Evolutionary conservation across 2,888 invertebrate genomes (phyloP).

Genomic region (Linnaemya tessellans): DNA sequence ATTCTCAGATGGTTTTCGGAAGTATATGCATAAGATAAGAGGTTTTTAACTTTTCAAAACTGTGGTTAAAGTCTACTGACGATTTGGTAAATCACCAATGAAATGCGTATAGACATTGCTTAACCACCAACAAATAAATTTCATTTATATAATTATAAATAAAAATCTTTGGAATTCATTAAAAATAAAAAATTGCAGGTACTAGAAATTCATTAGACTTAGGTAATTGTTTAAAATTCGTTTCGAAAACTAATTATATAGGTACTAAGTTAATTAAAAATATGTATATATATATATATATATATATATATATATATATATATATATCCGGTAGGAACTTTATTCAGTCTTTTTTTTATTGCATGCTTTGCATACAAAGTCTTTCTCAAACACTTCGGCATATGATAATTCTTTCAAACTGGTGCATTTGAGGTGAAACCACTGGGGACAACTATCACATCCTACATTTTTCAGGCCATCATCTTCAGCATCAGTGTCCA

Average conservation of each 20-base stretch:
- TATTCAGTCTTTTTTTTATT: not conserved
- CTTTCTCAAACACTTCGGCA: not conserved
- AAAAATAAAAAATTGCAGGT: not conserved
- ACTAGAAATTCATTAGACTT: not conserved
- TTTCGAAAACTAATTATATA: not conserved
- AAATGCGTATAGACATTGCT: no score
- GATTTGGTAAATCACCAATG: no score
- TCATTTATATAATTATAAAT: no score
- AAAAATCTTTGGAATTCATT: not conserved
- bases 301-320: no score
- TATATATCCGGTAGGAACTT: not conserved
- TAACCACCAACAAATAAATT: no score
- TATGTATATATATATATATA: no score
- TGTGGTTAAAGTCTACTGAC: no score
- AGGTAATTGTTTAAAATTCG: not conserved
- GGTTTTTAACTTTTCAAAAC: no score
- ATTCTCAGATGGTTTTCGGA: no score
- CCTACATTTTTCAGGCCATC: conserved; percentile 23
- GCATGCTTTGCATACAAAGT: conserved; percentile 29
- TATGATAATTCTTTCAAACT: conserved; percentile 18
- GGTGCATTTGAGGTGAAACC: conserved; percentile 33
- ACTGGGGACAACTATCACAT: conserved; percentile 27
- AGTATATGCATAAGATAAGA: no score
- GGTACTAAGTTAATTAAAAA: not conserved
- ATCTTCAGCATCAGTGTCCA: not conserved